phyloP scores from a whole-genome alignment of 2,113 vertebrate genomes.

The Notarius quadriscutis region DNA sequence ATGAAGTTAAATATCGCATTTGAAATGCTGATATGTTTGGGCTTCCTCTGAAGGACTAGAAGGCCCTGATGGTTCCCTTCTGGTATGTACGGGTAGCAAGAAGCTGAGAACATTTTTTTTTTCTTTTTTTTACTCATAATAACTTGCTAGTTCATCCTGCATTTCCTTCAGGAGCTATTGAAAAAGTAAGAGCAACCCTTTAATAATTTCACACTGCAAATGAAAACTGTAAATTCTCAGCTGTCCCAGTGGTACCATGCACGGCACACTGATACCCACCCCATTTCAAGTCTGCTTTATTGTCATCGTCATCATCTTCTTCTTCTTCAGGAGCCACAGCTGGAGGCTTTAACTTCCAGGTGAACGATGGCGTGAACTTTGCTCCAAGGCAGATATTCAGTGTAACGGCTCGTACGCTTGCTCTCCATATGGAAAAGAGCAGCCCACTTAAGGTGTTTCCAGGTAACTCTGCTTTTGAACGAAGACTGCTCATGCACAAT shows the following conservation, averaged over 20 bases:
- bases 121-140: background rate
- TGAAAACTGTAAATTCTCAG: background rate
- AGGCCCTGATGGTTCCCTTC: background rate
- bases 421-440: constrained; percentile 80
- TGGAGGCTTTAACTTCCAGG: constrained; percentile 89
- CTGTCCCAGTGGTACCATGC: background rate
- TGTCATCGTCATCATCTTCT: background rate
- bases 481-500: background rate
- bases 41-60: too few species aligned
- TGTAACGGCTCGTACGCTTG: constrained; percentile 76
- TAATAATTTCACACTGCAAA: background rate
- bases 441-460: constrained; percentile 81
- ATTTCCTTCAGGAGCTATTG: background rate
- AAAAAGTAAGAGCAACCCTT: background rate
- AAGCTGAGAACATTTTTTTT: background rate
- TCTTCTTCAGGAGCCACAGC: constrained; percentile 79
- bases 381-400: constrained; percentile 85
- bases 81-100: background rate
- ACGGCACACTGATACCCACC: background rate
- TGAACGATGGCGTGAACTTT: constrained; percentile 88
- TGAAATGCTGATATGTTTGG: too few species aligned
- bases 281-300: background rate
- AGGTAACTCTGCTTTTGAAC: constrained; percentile 69
- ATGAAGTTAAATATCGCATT: too few species aligned
- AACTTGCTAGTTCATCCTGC: background rate